phyloP scores from a whole-genome alignment of 2,888 invertebrate genomes.

The Punctoribates punctum region DNA sequence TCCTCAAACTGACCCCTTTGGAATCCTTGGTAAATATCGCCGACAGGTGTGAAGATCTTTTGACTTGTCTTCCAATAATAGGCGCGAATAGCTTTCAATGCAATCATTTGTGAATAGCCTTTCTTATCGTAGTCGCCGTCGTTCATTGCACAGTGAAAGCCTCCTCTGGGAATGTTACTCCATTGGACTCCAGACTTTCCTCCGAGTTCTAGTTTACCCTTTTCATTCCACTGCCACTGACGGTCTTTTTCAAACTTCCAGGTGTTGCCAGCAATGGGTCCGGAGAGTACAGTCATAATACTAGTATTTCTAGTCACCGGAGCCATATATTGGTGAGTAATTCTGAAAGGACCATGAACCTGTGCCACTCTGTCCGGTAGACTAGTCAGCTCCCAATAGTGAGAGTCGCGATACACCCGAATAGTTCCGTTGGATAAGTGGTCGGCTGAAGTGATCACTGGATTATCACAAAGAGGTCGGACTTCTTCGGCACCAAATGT shows the following conservation, averaged over 20 bases:
- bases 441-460: background rate
- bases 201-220: background rate
- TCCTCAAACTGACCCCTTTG: background rate
- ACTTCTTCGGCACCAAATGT: background rate
- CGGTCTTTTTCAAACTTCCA: background rate
- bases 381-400: constrained; percentile 7
- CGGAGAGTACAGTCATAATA: background rate
- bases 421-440: background rate
- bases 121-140: background rate
- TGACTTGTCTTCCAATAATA: background rate
- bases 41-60: background rate
- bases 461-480: background rate
- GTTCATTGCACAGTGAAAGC: background rate
- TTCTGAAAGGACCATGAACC: background rate
- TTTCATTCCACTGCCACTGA: background rate
- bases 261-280: background rate
- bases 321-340: background rate
- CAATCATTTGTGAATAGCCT: background rate
- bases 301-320: background rate
- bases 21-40: background rate
- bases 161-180: background rate
- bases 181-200: background rate
- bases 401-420: background rate
- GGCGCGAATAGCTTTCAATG: background rate
- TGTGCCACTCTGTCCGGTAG: background rate